phyloP scores from a whole-genome alignment of 2,888 invertebrate species.

The Drosophila nigritarsus region DNA sequence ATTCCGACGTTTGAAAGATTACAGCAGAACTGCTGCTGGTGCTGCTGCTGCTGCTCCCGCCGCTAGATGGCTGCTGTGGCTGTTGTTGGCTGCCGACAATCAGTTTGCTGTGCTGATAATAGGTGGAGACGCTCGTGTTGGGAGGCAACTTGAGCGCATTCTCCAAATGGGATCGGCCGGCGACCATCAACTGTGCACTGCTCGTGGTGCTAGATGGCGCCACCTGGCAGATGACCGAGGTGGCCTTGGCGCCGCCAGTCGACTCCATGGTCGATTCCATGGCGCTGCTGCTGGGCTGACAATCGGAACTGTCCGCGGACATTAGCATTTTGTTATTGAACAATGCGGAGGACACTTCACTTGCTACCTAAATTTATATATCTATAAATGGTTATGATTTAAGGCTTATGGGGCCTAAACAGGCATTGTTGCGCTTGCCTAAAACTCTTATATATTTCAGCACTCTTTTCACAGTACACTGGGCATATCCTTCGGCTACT shows the following conservation, averaged over 20 bases:
- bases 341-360: constrained; percentile 35
- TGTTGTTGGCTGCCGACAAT: constrained; percentile 45
- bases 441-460: neutral
- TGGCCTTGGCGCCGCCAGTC: constrained; percentile 68
- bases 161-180: constrained; percentile 83
- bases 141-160: constrained; percentile 83
- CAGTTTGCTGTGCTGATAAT: constrained; percentile 83
- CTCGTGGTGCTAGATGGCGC: constrained; percentile 69
- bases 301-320: constrained; percentile 85
- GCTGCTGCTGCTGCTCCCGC: constrained; percentile 16
- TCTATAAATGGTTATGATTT: neutral
- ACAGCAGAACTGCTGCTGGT: constrained; percentile 36
- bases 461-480: constrained; percentile 24
- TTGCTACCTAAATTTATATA: constrained; percentile 21
- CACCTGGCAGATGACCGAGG: constrained; percentile 81
- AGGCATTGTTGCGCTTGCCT: constrained; percentile 50
- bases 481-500: constrained; percentile 16
- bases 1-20: constrained; percentile 49
- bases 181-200: constrained; percentile 61
- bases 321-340: constrained; percentile 83
- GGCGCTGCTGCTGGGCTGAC: constrained; percentile 81
- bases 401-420: constrained; percentile 31
- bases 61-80: constrained; percentile 10
- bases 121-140: constrained; percentile 83
- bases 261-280: constrained; percentile 42